Evolutionary conservation across 2,888 invertebrate species (phyloP).

Genomic region (Tachina lurida): DNA sequence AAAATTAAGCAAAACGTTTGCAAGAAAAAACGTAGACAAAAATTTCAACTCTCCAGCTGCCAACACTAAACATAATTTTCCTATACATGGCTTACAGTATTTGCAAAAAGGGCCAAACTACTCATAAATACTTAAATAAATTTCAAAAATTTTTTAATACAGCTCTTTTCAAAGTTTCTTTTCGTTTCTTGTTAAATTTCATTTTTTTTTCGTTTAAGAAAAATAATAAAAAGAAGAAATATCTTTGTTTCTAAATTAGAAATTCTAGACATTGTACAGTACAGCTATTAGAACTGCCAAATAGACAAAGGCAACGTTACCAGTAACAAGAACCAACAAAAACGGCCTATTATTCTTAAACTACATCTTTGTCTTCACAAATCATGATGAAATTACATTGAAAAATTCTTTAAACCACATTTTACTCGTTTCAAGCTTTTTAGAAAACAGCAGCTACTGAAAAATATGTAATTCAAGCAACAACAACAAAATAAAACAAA

Average conservation of each 20-base stretch:
- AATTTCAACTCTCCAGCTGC: too few relatives aligned
- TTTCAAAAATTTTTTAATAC: slow-evolving; percentile 51
- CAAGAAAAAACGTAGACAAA: too few relatives aligned
- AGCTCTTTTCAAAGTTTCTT: slow-evolving; percentile 7
- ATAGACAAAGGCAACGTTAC: slow-evolving; percentile 24
- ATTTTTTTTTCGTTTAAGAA: neutral
- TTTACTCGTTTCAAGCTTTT: slow-evolving; percentile 49
- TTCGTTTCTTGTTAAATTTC: neutral
- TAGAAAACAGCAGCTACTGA: slow-evolving; percentile 49
- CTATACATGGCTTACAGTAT: neutral
- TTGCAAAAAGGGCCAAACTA: slow-evolving; percentile 23
- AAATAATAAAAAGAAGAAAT: slow-evolving; percentile 21
- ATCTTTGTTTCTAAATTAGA: slow-evolving; percentile 60
- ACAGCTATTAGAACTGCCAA: slow-evolving; percentile 25
- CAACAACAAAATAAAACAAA: slow-evolving; percentile 41
- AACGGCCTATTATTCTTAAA: slow-evolving; percentile 60
- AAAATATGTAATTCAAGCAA: slow-evolving; percentile 28
- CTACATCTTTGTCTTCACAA: slow-evolving; percentile 67
- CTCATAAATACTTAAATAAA: slow-evolving; percentile 46
- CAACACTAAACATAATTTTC: neutral
- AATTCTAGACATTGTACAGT: slow-evolving; percentile 57
- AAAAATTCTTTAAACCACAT: slow-evolving; percentile 71
- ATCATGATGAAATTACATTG: slow-evolving; percentile 71
- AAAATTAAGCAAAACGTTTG: too few relatives aligned
- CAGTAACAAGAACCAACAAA: slow-evolving; percentile 42